These are phyloP conservation scores for Eupeodes luniger DNA, from an alignment of 2,888 invertebrate genomes.

Conservation along the genomic window DNA sequence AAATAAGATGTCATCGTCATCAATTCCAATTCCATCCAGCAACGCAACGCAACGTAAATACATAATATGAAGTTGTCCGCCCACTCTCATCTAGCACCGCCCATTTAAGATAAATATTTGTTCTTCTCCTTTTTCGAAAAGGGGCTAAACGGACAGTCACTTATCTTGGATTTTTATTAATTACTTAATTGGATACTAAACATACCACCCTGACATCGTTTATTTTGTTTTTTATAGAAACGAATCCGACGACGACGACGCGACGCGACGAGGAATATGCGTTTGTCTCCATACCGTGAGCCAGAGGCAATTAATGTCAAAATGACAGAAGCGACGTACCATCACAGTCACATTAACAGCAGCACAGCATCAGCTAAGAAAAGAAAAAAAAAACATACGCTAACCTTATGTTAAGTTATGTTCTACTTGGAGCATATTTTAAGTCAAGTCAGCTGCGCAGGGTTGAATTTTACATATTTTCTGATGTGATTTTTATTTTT, in stretches of 20 bases:
- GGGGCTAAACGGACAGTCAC: slow-evolving; percentile 68
- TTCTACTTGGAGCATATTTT: slow-evolving; percentile 37
- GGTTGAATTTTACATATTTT: slow-evolving; percentile 1
- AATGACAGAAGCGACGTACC: slow-evolving; percentile 27
- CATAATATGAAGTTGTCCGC: slow-evolving; percentile 34
- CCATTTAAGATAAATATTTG: slow-evolving; percentile 27
- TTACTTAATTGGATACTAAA: slow-evolving; percentile 76
- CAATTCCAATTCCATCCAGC: not conserved
- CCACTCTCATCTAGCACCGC: slow-evolving; percentile 61
- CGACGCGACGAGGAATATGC: not conserved
- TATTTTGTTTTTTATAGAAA: not conserved
- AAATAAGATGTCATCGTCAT: slow-evolving; percentile 51
- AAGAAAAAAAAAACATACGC: slow-evolving; percentile 1
- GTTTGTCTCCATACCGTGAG: not conserved
- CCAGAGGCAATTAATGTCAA: slow-evolving; percentile 62
- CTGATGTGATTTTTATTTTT: slow-evolving; percentile 46
- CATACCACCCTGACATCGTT: slow-evolving; percentile 49
- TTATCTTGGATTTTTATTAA: slow-evolving; percentile 73
- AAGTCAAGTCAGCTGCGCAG: slow-evolving; percentile 54
- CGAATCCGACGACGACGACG: not conserved
- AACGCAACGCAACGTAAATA: too few species aligned
- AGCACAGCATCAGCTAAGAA: not conserved
- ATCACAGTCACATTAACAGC: not conserved
- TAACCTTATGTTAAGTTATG: slow-evolving; percentile 56
- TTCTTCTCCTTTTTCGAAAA: not conserved